Percentiles rank a stretch among this genome's conserved stretches.
Conservation (phyloP, 2,113 vertebrate species). For the Bubo scandiacus region DNA sequence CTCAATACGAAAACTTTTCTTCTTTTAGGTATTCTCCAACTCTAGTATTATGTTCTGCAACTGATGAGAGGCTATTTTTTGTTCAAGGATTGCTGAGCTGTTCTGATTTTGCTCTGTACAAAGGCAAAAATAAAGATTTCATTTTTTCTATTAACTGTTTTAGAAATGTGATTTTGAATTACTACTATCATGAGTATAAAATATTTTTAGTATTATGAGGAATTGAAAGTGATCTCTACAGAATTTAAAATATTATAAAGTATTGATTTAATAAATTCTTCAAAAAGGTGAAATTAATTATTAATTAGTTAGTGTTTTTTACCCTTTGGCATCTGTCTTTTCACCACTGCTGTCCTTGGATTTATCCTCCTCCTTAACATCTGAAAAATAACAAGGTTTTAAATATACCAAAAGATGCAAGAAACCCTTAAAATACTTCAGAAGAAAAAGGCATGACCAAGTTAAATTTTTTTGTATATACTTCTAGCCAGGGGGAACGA, state of each 20-base stretch:
- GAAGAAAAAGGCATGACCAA: not conserved
- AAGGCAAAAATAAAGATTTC: slow-evolving; percentile 22
- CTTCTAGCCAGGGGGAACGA: not conserved
- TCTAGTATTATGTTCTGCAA: slow-evolving; percentile 66
- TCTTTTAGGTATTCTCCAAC: slow-evolving; percentile 55
- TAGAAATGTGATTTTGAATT: not conserved
- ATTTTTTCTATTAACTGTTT: not conserved
- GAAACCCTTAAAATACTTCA: not conserved
- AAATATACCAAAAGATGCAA: not conserved
- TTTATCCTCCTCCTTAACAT: slow-evolving; percentile 91
- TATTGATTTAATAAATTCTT: not conserved
- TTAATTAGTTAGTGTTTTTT: slow-evolving; percentile 55
- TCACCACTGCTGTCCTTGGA: slow-evolving; percentile 84
- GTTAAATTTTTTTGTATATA: not conserved
- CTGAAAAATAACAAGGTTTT: slow-evolving; percentile 65
- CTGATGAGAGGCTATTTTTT: slow-evolving; percentile 54
- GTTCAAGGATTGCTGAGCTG: slow-evolving; percentile 87
- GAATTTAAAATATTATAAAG: not conserved
- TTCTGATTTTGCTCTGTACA: slow-evolving; percentile 86
- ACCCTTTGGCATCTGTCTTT: slow-evolving; percentile 89
- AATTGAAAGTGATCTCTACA: not conserved
- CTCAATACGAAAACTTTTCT: slow-evolving; percentile 64
- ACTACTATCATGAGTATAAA: not conserved
- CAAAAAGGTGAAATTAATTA: not conserved
- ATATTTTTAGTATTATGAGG: not conserved